phyloP scores from a whole-genome alignment of 2,888 invertebrate genomes.

The Amblyjoppa proteus region DNA sequence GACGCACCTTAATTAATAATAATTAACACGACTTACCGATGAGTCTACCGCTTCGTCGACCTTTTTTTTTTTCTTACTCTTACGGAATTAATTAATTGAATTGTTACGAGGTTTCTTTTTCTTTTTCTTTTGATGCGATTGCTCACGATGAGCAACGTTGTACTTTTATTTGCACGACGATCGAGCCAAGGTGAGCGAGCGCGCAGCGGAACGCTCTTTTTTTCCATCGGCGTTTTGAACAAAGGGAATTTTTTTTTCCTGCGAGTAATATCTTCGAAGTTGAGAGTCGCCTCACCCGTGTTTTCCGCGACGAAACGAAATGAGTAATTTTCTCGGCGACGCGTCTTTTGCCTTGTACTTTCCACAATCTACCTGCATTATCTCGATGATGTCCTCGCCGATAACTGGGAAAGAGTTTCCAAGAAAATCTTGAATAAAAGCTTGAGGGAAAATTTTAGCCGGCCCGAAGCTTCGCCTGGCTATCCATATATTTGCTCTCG shows the following conservation, averaged over 20 bases:
- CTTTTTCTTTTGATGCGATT: neutral
- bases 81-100: constrained; percentile 47
- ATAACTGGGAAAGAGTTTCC: neutral
- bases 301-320: constrained; percentile 23
- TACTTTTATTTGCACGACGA: neutral
- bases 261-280: neutral
- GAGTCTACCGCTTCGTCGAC: neutral
- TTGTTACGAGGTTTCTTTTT: constrained; percentile 18
- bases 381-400: constrained; percentile 26
- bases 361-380: neutral
- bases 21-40: constrained; percentile 39
- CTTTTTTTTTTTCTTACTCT: neutral
- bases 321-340: constrained; percentile 7
- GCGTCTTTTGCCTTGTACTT: constrained; percentile 5
- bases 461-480: neutral
- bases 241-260: constrained; percentile 10
- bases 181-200: constrained; percentile 31
- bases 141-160: constrained; percentile 4
- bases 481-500: constrained; percentile 20
- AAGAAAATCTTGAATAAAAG: neutral
- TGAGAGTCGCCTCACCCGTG: neutral
- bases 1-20: constrained; percentile 53
- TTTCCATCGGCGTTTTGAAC: neutral
- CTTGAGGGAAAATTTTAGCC: neutral
- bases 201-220: neutral